Evolutionary conservation across 2,113 vertebrate genomes (phyloP).

Genomic region (Isichthys henryi): DNA sequence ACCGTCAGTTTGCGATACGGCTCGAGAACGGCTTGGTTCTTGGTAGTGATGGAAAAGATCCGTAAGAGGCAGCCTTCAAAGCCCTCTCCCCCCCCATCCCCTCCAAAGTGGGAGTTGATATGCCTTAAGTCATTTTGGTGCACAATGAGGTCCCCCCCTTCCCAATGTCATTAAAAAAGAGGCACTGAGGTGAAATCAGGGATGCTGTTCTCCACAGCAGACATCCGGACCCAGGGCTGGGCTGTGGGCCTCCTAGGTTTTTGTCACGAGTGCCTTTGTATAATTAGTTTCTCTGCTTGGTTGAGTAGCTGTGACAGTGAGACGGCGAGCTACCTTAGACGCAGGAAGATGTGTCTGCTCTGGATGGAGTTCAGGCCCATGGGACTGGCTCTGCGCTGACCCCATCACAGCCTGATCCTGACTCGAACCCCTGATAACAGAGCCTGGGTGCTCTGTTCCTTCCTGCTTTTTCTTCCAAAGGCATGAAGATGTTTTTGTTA

Average conservation of each 20-base stretch:
- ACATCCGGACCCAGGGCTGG: not conserved
- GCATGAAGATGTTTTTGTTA: not conserved
- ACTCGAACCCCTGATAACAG: not conserved
- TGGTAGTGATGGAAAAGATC: not conserved
- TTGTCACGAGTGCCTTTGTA: not conserved
- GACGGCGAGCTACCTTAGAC: not conserved
- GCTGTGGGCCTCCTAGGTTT: not conserved
- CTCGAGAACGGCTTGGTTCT: not conserved
- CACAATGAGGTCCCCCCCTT: not conserved
- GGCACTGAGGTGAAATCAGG: not conserved
- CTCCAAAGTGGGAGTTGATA: not conserved
- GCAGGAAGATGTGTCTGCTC: not conserved
- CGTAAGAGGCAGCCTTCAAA: not conserved
- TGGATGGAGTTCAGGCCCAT: not conserved
- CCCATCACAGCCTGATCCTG: not conserved
- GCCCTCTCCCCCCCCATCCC: not conserved
- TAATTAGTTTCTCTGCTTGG: not conserved
- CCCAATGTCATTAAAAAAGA: not conserved
- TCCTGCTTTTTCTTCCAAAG: not conserved
- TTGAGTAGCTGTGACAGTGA: not conserved
- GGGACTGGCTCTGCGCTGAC: not conserved
- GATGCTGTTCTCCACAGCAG: not conserved
- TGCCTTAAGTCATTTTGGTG: not conserved
- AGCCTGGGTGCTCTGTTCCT: not conserved
- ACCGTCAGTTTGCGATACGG: not conserved